Evolutionary conservation across 2,797 vertebrate species (phyloP).

Genomic region (Staurois parvus): DNA sequence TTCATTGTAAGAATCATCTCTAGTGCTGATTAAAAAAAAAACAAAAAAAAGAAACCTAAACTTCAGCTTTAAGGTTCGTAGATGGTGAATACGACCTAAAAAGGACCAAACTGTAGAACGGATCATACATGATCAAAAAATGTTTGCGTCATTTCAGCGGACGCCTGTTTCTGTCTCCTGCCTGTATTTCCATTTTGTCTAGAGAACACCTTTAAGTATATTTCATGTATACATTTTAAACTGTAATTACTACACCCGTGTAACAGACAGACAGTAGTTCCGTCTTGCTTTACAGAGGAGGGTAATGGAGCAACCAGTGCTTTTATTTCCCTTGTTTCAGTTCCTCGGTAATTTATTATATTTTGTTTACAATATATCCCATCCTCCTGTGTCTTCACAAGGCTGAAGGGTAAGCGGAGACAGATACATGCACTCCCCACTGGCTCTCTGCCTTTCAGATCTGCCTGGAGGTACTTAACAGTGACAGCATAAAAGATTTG

Average conservation of each 20-base stretch:
- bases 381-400: constrained; percentile 73
- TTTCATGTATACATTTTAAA: not conserved
- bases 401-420: constrained; percentile 76
- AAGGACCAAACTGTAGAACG: too few relatives aligned
- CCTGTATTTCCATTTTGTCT: too few relatives aligned
- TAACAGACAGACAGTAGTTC: constrained; percentile 10
- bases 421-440: constrained; percentile 71
- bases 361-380: constrained; percentile 80
- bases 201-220: too few relatives aligned
- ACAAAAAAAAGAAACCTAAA: too few relatives aligned
- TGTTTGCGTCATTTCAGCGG: too few relatives aligned
- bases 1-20: too few relatives aligned
- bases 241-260: constrained; percentile 17
- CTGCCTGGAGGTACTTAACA: constrained; percentile 79
- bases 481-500: constrained; percentile 83
- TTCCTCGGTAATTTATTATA: constrained; percentile 74
- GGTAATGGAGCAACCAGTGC: constrained; percentile 69
- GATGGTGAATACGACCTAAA: too few relatives aligned
- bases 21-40: too few relatives aligned
- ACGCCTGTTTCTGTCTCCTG: too few relatives aligned
- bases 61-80: too few relatives aligned
- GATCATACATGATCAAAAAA: too few relatives aligned
- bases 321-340: constrained; percentile 67
- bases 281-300: constrained; percentile 34
- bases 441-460: constrained; percentile 76